Percentiles rank a stretch among this genome's conserved stretches.
phyloP scores from a whole-genome alignment of 2,888 invertebrate genomes.

The Pseudoips prasinana region DNA sequence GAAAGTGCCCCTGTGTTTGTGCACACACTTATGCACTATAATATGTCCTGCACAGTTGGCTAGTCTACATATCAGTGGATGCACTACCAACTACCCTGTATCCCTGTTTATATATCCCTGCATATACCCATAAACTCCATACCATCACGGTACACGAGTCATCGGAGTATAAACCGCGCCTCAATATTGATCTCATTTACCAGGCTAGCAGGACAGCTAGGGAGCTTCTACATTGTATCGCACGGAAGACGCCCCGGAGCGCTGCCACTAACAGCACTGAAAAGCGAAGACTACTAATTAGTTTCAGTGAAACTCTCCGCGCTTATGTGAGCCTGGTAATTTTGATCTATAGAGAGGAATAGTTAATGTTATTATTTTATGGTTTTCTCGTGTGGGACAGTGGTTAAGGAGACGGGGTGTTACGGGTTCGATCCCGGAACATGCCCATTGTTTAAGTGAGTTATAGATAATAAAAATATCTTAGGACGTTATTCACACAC shows the following conservation, averaged over 20 bases:
- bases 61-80: no score
- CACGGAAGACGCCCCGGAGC: constrained; percentile 53
- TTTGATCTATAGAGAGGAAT: constrained; percentile 17
- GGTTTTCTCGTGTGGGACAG: no score
- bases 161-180: constrained; percentile 33
- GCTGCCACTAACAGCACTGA: constrained; percentile 52
- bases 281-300: constrained; percentile 39
- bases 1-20: no score
- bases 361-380: neutral
- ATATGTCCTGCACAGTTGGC: no score
- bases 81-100: no score
- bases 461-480: no score
- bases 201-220: constrained; percentile 44
- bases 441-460: no score
- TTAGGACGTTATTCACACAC: no score
- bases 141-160: constrained; percentile 34
- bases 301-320: constrained; percentile 51
- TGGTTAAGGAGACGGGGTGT: no score
- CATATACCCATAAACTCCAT: no score
- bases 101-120: no score
- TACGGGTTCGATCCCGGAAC: neutral
- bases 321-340: constrained; percentile 62
- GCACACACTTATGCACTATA: no score
- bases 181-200: constrained; percentile 43
- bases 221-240: constrained; percentile 43